Percentiles rank a stretch among this genome's conserved stretches.
These are phyloP conservation scores for Dermochelys coriacea DNA, from an alignment of 2,797 vertebrate species.

Conservation along the genomic window DNA sequence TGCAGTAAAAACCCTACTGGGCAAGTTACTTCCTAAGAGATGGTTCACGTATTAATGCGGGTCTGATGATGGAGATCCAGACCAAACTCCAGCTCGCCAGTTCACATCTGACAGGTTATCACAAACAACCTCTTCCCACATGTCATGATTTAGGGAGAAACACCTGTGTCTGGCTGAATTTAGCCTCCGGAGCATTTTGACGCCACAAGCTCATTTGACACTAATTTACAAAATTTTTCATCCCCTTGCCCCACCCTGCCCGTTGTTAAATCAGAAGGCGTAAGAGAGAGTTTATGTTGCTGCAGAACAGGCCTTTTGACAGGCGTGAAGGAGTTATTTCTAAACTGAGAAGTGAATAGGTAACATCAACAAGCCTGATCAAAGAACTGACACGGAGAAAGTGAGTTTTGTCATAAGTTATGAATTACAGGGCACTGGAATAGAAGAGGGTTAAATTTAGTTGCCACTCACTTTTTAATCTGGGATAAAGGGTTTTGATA, in stretches of 20 bases:
- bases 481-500: not conserved
- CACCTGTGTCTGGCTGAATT: not conserved
- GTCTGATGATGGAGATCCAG: not conserved
- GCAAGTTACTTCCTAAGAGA: not conserved
- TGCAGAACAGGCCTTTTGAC: too few relatives aligned
- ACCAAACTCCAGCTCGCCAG: not conserved
- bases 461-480: not conserved
- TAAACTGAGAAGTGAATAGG: not conserved
- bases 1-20: not conserved
- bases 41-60: too few relatives aligned
- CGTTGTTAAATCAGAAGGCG: not conserved
- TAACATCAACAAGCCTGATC: not conserved
- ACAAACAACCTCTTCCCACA: not conserved
- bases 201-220: not conserved
- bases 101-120: not conserved
- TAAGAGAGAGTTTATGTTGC: not conserved
- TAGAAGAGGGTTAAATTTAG: not conserved
- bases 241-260: not conserved
- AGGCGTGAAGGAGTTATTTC: not conserved
- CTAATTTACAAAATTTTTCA: not conserved
- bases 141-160: not conserved
- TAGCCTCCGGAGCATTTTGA: not conserved
- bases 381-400: not conserved
- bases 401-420: not conserved
- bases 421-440: not conserved